phyloP scores from a whole-genome alignment of 2,797 vertebrate species.

The Pipistrellus pipistrellus region DNA sequence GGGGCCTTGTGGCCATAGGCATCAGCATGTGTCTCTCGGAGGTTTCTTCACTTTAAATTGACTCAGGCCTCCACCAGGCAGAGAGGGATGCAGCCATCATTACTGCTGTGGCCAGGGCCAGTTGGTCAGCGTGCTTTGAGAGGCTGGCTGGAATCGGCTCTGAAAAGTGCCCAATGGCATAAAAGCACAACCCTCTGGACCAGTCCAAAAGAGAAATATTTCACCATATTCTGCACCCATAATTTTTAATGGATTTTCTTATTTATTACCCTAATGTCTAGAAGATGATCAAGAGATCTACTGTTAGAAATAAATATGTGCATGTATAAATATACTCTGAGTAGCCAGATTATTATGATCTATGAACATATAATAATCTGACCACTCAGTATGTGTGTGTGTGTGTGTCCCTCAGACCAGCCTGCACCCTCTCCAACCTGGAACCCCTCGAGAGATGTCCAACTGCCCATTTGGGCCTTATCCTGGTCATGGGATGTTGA shows the following conservation, averaged over 20 bases:
- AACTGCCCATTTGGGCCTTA: too few relatives aligned
- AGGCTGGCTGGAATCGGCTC: neutral
- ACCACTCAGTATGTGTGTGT: too few relatives aligned
- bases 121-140: neutral
- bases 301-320: constrained; percentile 37
- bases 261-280: neutral
- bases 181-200: neutral
- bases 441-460: too few relatives aligned
- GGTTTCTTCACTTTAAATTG: neutral
- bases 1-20: neutral
- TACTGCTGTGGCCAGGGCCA: neutral
- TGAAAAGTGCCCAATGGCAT: neutral
- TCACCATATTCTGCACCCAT: neutral
- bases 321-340: neutral
- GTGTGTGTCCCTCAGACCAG: too few relatives aligned
- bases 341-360: too few relatives aligned
- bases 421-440: too few relatives aligned
- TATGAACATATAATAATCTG: too few relatives aligned
- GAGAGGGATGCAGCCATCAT: neutral
- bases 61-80: neutral
- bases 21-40: neutral
- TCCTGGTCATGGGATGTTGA: too few relatives aligned
- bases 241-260: neutral
- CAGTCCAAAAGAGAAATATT: neutral
- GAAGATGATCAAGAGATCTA: neutral